phyloP scores from a whole-genome alignment of 1,140 invertebrate genomes.

The Drosophila oshimai region DNA sequence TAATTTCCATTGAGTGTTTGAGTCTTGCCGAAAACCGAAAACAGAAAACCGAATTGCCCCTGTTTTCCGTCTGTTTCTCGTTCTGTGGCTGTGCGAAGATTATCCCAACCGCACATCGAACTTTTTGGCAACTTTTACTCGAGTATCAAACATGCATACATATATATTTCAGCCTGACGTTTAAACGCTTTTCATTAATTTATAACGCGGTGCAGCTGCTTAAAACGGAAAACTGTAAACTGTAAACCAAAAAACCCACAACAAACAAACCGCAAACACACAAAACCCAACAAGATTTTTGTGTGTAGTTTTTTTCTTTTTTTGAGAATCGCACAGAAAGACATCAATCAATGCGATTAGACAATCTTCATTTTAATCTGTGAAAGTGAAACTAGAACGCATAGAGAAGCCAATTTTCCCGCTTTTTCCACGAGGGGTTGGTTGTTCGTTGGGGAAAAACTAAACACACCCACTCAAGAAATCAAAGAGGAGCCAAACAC shows the following conservation, averaged over 20 bases:
- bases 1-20: conserved; percentile 79
- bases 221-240: background rate
- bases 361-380: conserved; percentile 14
- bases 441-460: background rate
- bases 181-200: conserved; percentile 73
- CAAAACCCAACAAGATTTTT: conserved; percentile 50
- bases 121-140: conserved; percentile 17
- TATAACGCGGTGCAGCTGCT: conserved; percentile 32
- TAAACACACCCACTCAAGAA: conserved; percentile 55
- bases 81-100: conserved; percentile 46
- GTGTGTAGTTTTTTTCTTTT: conserved; percentile 27
- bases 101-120: conserved; percentile 27
- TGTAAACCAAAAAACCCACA: conserved; percentile 25
- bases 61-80: conserved; percentile 32
- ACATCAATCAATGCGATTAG: conserved; percentile 47
- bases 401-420: conserved; percentile 52
- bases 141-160: background rate
- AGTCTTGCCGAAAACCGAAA: too few relatives aligned
- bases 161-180: conserved; percentile 9
- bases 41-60: conserved; percentile 44
- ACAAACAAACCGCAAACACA: conserved; percentile 38
- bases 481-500: conserved; percentile 56
- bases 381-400: conserved; percentile 49
- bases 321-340: background rate
- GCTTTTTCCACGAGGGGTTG: conserved; percentile 5